Evolutionary conservation across 1,140 invertebrate genomes (phyloP).

Genomic region (Caenorhabditis briggsae): DNA sequence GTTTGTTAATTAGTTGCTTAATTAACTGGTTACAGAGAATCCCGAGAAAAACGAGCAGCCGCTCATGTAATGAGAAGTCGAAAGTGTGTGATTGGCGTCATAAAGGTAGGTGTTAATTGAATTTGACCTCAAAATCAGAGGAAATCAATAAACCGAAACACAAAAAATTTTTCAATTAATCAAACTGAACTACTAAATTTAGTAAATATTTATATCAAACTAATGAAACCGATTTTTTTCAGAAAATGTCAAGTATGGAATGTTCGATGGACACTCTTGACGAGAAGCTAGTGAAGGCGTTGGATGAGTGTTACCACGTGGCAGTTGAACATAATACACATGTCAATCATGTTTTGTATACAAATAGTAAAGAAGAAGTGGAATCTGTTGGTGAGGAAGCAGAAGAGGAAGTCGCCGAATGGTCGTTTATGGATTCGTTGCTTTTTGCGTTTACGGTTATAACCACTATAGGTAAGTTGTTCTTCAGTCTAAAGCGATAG

Average conservation of each 20-base stretch:
- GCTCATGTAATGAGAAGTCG: conserved; percentile 61
- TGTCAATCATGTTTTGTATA: conserved; percentile 62
- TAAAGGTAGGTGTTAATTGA: conserved; percentile 17
- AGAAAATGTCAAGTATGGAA: conserved; percentile 57
- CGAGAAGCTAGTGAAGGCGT: conserved; percentile 56
- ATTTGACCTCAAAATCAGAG: too few relatives aligned
- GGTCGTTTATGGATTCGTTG: conserved; percentile 64
- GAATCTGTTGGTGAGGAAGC: conserved; percentile 49
- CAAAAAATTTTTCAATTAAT: neutral
- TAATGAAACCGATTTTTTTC: neutral
- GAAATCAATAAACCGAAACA: too few relatives aligned
- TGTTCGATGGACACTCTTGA: conserved; percentile 33
- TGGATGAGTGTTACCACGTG: conserved; percentile 60
- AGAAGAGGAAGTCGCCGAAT: conserved; percentile 46
- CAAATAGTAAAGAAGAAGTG: conserved; percentile 62
- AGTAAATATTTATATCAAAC: too few relatives aligned
- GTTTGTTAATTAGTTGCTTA: neutral
- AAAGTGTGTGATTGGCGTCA: conserved; percentile 50
- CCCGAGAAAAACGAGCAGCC: conserved; percentile 56
- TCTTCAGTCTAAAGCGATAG: too few relatives aligned
- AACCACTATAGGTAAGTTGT: conserved; percentile 69
- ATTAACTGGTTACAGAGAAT: conserved; percentile 34
- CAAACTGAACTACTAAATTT: neutral
- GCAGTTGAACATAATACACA: conserved; percentile 63
- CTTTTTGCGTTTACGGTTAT: conserved; percentile 68